These are phyloP conservation scores for Melanerpes aurifrons DNA, from an alignment of 2,113 vertebrate genomes.

Conservation along the genomic window DNA sequence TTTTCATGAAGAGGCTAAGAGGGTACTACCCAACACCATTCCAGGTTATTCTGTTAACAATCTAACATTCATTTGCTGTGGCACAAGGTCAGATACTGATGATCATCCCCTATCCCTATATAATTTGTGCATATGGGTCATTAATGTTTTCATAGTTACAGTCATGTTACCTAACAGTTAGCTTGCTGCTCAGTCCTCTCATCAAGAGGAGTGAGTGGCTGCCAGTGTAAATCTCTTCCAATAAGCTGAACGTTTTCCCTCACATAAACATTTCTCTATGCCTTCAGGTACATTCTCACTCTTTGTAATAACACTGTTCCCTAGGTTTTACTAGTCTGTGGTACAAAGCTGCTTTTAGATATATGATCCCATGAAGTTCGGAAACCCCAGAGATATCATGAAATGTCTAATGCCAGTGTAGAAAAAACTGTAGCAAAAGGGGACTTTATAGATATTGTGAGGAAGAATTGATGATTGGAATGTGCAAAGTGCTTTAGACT, in stretches of 20 bases:
- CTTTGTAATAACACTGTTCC: background rate
- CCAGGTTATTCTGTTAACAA: background rate
- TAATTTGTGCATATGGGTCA: background rate
- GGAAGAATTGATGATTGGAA: background rate
- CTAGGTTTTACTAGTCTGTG: background rate
- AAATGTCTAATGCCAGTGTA: background rate
- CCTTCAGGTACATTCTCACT: background rate
- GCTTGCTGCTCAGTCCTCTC: background rate
- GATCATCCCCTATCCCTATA: background rate
- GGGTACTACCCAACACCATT: rapidly evolving
- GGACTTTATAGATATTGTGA: background rate
- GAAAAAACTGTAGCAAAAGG: background rate
- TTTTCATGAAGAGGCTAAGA: background rate
- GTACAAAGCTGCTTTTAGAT: background rate
- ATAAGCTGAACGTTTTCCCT: background rate
- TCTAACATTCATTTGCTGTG: background rate
- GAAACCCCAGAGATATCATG: background rate
- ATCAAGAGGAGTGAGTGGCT: background rate
- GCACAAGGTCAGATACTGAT: background rate
- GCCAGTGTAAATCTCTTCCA: background rate
- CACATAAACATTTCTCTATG: background rate
- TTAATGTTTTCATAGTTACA: background rate
- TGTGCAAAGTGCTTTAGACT: background rate
- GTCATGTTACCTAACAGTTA: background rate
- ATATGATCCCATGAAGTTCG: background rate